phyloP scores from a whole-genome alignment of 2,797 vertebrate genomes.

The Agapornis canus region DNA sequence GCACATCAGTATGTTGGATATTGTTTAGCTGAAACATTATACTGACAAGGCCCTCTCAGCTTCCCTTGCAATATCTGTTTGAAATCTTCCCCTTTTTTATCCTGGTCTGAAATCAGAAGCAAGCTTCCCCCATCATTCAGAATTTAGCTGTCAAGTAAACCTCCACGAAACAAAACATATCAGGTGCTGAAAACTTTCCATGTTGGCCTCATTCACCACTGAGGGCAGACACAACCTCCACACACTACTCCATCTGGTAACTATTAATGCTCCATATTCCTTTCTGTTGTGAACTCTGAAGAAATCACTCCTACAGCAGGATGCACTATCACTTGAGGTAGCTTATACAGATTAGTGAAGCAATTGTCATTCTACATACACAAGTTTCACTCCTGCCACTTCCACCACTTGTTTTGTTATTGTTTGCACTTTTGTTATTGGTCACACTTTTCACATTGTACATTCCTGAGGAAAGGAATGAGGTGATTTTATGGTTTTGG shows the following conservation, averaged over 20 bases:
- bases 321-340: rapidly evolving
- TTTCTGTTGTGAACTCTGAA: neutral
- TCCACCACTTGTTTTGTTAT: neutral
- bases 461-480: neutral
- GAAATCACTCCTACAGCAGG: neutral
- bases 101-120: neutral
- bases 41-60: constrained; percentile 1
- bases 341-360: neutral
- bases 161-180: neutral
- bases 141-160: constrained; percentile 40
- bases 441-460: neutral
- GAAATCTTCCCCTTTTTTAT: constrained; percentile 24
- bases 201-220: neutral
- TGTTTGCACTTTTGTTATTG: neutral
- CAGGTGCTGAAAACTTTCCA: neutral
- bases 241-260: neutral
- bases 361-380: rapidly evolving
- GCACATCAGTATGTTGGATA: neutral
- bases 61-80: neutral
- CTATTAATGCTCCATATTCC: neutral
- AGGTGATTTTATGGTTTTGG: neutral
- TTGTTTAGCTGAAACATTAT: neutral
- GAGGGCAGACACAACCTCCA: neutral
- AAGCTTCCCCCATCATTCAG: constrained; percentile 11
- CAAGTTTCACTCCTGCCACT: neutral